These are phyloP conservation scores for Alsophila aescularia DNA, from an alignment of 2,888 invertebrate species.

Conservation along the genomic window DNA sequence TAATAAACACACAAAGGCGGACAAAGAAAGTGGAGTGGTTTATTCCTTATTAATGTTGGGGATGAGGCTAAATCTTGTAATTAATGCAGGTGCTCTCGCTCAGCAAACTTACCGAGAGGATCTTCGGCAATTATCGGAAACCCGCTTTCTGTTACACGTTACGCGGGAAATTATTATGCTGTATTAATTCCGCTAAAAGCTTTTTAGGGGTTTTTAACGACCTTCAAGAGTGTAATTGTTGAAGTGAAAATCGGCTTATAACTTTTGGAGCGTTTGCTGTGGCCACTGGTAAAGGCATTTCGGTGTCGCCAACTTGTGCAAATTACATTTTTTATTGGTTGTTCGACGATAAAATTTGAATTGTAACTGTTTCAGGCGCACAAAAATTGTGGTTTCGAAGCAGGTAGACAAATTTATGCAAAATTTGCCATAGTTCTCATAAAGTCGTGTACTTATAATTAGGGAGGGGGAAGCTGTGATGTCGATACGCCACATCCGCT, in stretches of 20 bases:
- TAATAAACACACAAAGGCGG: conserved; percentile 69
- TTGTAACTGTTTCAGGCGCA: conserved; percentile 8
- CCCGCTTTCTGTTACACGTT: conserved; percentile 67
- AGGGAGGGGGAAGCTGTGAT: background rate
- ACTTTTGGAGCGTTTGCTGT: conserved; percentile 47
- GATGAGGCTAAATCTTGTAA: conserved; percentile 78
- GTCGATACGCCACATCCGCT: no score
- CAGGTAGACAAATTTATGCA: conserved; percentile 2
- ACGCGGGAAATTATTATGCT: conserved; percentile 62
- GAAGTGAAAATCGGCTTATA: conserved; percentile 56
- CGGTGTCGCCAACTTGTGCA: conserved; percentile 44
- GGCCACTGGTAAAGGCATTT: conserved; percentile 45
- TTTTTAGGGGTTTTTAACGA: conserved; percentile 57
- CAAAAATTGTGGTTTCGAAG: background rate
- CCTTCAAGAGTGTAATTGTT: conserved; percentile 57
- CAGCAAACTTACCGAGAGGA: conserved; percentile 60
- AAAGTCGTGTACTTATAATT: no score
- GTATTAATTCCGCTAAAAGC: conserved; percentile 69
- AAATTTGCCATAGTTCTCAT: background rate
- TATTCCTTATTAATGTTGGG: conserved; percentile 76
- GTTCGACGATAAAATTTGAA: conserved; percentile 22
- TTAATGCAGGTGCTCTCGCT: conserved; percentile 77
- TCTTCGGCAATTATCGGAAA: conserved; percentile 73
- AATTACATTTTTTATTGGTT: conserved; percentile 29
- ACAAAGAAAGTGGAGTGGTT: conserved; percentile 64